Conservation (phyloP, 2,797 vertebrate genomes). For the Poecilia velifera region DNA sequence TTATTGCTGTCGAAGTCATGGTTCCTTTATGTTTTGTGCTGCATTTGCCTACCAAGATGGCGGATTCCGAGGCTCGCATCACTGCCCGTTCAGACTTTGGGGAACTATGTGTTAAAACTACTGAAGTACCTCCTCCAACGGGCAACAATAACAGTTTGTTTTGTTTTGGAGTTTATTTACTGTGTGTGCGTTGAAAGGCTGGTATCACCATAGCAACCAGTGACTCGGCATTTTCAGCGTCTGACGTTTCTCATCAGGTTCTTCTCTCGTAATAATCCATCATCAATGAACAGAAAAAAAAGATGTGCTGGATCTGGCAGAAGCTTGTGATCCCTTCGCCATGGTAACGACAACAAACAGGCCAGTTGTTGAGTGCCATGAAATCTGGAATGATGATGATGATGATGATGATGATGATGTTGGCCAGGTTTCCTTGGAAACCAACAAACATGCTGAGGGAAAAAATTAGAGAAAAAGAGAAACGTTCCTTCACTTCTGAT, state of each 20-base stretch:
- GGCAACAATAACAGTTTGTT: no score
- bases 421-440: not conserved
- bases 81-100: no score
- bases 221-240: not conserved
- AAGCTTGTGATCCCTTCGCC: not conserved
- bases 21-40: no score
- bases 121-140: no score
- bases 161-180: no score
- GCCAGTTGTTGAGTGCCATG: not conserved
- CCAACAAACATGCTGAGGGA: not conserved
- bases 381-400: not conserved
- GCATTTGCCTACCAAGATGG: no score
- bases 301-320: not conserved
- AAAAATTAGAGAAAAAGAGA: constrained; percentile 10
- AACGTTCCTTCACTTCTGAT: not conserved
- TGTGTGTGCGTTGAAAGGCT: not conserved
- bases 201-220: not conserved
- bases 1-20: no score
- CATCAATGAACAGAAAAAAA: not conserved
- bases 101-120: no score
- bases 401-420: not conserved
- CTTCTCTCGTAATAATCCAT: not conserved
- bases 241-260: not conserved
- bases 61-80: no score
- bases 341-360: not conserved